A percentile compares a stretch with the other conserved stretches of the same genome.
Evolutionary conservation across 2,888 invertebrate species (phyloP).

Genomic region (Synergus japonicus): DNA sequence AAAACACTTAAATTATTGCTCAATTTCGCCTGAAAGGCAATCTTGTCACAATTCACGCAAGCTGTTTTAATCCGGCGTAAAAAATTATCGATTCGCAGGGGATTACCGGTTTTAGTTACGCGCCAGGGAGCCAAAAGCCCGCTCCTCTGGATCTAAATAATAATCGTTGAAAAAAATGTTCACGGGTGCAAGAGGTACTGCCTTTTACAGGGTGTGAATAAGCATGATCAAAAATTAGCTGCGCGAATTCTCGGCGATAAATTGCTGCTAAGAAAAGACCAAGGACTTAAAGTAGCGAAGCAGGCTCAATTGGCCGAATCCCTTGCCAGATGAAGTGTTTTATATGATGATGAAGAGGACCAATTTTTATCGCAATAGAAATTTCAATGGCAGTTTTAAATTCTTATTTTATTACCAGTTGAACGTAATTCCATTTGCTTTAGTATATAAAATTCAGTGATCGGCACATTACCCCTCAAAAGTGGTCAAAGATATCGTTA

Average conservation of each 20-base stretch:
- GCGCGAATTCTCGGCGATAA: slow-evolving; percentile 38
- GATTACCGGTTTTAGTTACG: slow-evolving; percentile 57
- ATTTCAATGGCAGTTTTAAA: background rate
- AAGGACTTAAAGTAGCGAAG: slow-evolving; percentile 23
- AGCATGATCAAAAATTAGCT: slow-evolving; percentile 41
- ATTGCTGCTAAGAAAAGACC: slow-evolving; percentile 40
- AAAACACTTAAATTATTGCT: background rate
- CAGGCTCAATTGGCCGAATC: background rate
- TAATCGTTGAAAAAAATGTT: slow-evolving; percentile 40
- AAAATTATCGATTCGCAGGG: slow-evolving; percentile 48
- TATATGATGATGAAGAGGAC: background rate
- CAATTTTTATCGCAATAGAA: background rate
- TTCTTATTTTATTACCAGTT: background rate
- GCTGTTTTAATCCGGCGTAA: slow-evolving; percentile 49
- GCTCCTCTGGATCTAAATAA: slow-evolving; percentile 52
- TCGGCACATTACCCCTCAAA: background rate
- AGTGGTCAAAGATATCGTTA: background rate
- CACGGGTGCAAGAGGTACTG: background rate
- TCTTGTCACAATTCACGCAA: slow-evolving; percentile 12
- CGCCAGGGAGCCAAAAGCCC: slow-evolving; percentile 54
- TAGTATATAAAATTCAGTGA: background rate
- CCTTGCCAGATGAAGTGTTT: slow-evolving; percentile 8
- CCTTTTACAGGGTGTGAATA: slow-evolving; percentile 34
- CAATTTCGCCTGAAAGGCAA: background rate
- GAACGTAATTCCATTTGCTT: background rate